These are phyloP conservation scores for Crocuta crocuta DNA, from an alignment of 2,113 vertebrate species.

Conservation along the genomic window DNA sequence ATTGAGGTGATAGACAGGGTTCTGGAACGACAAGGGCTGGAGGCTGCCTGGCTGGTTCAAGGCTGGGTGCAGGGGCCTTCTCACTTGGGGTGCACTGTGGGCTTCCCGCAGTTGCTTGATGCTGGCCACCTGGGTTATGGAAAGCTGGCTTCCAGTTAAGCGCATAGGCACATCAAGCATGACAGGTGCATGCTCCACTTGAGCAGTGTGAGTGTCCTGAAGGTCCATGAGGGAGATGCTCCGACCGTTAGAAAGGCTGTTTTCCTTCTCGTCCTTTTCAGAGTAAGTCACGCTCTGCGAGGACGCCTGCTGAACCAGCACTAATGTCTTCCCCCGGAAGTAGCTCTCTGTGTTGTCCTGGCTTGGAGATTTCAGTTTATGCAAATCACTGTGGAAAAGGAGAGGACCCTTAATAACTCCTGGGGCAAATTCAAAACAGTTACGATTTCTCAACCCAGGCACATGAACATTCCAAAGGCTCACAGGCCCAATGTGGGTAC, in stretches of 20 bases:
- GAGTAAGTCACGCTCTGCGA: conserved; percentile 91
- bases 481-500: background rate
- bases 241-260: conserved; percentile 90
- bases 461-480: conserved; percentile 37
- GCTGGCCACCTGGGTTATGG: conserved; percentile 87
- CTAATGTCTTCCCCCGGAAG: conserved; percentile 88
- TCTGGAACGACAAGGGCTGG: conserved; percentile 96
- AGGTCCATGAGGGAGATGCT: conserved; percentile 97
- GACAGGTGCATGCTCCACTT: conserved; percentile 75
- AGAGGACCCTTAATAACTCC: conserved; percentile 77
- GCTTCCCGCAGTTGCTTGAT: conserved; percentile 89
- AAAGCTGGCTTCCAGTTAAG: conserved; percentile 92
- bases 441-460: conserved; percentile 48
- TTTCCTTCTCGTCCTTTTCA: conserved; percentile 91
- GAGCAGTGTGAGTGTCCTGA: conserved; percentile 89
- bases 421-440: conserved; percentile 2
- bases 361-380: conserved; percentile 90
- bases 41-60: conserved; percentile 93
- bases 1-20: conserved; percentile 96
- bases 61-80: conserved; percentile 91
- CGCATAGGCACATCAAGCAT: conserved; percentile 90
- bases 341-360: conserved; percentile 89
- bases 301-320: conserved; percentile 90
- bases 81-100: conserved; percentile 94
- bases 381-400: conserved; percentile 87